These are phyloP conservation scores for Griposia aprilina DNA, from an alignment of 2,888 invertebrate species.

Conservation along the genomic window DNA sequence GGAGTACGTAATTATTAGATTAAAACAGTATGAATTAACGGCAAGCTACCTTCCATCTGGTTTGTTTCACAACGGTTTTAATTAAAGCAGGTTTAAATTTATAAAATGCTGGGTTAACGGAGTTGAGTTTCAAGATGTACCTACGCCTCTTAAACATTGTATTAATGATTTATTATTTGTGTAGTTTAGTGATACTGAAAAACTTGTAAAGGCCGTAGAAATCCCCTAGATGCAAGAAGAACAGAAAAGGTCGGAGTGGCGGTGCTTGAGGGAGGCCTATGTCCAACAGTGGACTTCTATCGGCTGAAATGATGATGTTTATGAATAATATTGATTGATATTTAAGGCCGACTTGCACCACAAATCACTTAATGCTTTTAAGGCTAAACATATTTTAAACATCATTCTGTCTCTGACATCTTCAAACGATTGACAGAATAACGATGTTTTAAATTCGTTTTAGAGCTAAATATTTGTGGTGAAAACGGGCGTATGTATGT, in stretches of 20 bases:
- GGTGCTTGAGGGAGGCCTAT: background rate
- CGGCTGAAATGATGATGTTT: background rate
- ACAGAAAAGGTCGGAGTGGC: no score
- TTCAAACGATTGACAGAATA: background rate
- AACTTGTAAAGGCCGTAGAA: background rate
- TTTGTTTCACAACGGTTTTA: slow-evolving; percentile 37
- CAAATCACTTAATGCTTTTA: background rate
- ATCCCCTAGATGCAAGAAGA: background rate
- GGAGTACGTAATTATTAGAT: slow-evolving; percentile 64
- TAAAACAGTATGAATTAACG: slow-evolving; percentile 61
- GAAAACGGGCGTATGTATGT: no score
- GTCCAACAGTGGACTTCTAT: background rate
- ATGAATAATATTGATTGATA: background rate
- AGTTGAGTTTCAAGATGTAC: background rate
- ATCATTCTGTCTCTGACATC: background rate
- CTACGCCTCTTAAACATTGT: background rate
- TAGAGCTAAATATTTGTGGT: no score
- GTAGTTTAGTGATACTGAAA: background rate
- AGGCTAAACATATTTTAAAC: background rate
- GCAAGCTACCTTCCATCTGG: slow-evolving; percentile 43
- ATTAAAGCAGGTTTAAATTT: slow-evolving; percentile 36
- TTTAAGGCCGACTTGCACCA: background rate
- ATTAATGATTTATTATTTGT: background rate
- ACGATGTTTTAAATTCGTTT: background rate
- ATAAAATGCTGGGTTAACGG: slow-evolving; percentile 24